Evolutionary conservation across 2,888 invertebrate genomes (phyloP), one percentile per base, ranked within the genome.

Genomic region (Neocrepidodera transversa): DNA sequence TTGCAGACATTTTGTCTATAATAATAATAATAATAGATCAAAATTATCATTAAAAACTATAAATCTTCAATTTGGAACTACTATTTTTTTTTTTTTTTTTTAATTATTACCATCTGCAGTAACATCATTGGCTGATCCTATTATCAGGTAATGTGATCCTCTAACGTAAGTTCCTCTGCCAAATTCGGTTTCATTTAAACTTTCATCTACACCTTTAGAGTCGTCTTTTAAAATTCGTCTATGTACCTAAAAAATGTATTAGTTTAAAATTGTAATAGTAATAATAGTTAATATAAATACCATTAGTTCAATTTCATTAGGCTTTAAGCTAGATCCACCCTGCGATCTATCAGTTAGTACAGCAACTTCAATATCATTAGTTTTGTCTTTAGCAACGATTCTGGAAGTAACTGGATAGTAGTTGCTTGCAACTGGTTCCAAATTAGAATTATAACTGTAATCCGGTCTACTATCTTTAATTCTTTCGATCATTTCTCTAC

Each of bases 171-270:
- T 71, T 0, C 92, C 92, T 62, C 77, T 72, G 0, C 86, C 87
- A 52, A 80, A 86, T 0, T 85, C 87, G 0, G 84, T 83, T 78
- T 98, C 97, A 73, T 96, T 91, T 0, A 98, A 78, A 0, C 94
- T 87, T 79, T 97, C 96, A 0, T 84, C 91, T 0, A 97, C 95
- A 0, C 97, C 97, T 69, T 93, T 93, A 0, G 88, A 89, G 75
- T 98, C 97, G 70, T 98, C 97, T 38, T 84, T 82, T 1, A 94
- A 74, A 7, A 93, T 76, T 47, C 96, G 83, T 52, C 97, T 85
- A 73, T 97, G 97, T 0, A 90, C 75, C 88, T 88, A 66, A 7
- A 77, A 69, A 5, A 42, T 38, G 13, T 28, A 10, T 13, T 0
- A 35, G 14, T n/a, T n/a, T n/a, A n/a, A n/a, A n/a, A n/a, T n/a